Evolutionary conservation across 2,797 vertebrate genomes (phyloP), one percentile per base, ranked within the genome.

Genomic region (Lateolabrax maculatus): DNA sequence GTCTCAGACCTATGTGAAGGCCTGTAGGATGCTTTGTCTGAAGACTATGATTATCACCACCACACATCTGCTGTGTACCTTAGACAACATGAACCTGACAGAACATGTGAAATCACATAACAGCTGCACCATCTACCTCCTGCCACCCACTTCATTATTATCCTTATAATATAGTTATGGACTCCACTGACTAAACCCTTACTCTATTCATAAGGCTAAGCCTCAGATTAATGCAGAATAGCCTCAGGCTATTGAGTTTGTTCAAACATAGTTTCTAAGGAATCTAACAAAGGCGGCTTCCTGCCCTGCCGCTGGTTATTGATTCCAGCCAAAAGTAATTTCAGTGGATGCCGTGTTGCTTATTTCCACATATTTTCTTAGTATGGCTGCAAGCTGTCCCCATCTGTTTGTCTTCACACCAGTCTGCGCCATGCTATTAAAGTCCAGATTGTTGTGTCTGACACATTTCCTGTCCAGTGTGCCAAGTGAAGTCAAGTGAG

Each of bases 401-500:
- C 85, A 89, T 90, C 90, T 90, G 90, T 90, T 92, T 80, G 72
- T 80, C 79, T 75, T 84, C 36, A 25, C 84, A 73, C 64, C 80
- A 85, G 75, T 60, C 77, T 80, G 81, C 1, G n/a, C 72, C 75
- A 75, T 23, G 51, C 79, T 78, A 79, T 80, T 53, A 86, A 81
- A 89, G 79, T 77, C 87, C 66, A 85, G 55, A 78, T 86, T 87
- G 85, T 86, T 90, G 68, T 84, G 88, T 90, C 89, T 90, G 86
- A 83, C 90, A 92, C 87, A 65, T 90, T 85, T 88, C 77, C 73
- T 80, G 72, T 79, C 75, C 78, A 75, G 52, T 56, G 79, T 87
- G 84, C 80, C 84, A 77, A 85, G 69, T 78, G 72, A 80, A 77
- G 81, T 71, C 13, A 2, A 85, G 69, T 72, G 70, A 85, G 80